Percentiles rank a stretch among this genome's conserved stretches.
Conservation (phyloP, 2,113 vertebrate genomes). For the Heteronetta atricapilla region DNA sequence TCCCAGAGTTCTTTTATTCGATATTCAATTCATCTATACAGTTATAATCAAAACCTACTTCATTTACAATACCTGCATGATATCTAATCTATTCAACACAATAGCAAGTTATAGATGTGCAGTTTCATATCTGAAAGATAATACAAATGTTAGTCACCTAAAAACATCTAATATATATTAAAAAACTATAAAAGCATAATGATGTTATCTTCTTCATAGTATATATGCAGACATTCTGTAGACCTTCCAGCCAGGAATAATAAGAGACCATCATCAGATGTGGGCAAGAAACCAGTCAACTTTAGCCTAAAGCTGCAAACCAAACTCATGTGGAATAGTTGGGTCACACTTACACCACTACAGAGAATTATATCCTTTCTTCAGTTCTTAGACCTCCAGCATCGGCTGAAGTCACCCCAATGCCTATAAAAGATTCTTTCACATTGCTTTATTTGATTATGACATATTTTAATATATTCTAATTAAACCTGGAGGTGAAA, state of each 20-base stretch:
- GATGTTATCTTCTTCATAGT: constrained; percentile 43
- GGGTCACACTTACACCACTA: background rate
- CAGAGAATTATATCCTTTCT: background rate
- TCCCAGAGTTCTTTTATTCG: background rate
- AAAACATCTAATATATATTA: constrained; percentile 38
- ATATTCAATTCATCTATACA: constrained; percentile 7
- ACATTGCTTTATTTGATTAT: background rate
- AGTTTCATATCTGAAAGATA: constrained; percentile 47
- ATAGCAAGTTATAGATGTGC: constrained; percentile 47
- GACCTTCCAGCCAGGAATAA: background rate
- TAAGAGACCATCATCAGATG: background rate
- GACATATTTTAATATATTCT: background rate
- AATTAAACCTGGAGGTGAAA: background rate
- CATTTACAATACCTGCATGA: constrained; percentile 36
- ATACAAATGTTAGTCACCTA: constrained; percentile 49
- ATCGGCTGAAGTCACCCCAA: background rate
- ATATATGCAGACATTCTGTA: constrained; percentile 7
- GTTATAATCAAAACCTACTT: constrained; percentile 45
- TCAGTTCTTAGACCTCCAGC: background rate
- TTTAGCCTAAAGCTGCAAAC: background rate
- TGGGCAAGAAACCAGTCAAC: background rate
- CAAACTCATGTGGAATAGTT: background rate
- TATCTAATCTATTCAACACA: constrained; percentile 56
- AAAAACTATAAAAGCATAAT: background rate
- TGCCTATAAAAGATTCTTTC: background rate